These are phyloP conservation scores for Romanogobio albipinnatus DNA, from an alignment of 2,113 vertebrate genomes.

Conservation along the genomic window DNA sequence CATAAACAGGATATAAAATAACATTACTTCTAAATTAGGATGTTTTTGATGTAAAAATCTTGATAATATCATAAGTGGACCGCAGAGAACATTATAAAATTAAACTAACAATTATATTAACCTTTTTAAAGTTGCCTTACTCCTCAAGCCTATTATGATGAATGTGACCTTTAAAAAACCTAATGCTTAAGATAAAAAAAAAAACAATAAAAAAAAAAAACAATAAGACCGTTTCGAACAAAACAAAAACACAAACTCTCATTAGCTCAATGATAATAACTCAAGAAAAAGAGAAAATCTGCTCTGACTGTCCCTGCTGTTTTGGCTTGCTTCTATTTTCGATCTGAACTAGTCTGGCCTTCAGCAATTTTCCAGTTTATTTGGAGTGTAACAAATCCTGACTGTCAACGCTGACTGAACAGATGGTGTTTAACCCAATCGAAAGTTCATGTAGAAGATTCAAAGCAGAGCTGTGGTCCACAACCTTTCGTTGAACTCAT, in stretches of 20 bases:
- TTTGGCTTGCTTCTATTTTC: slow-evolving; percentile 48
- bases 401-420: slow-evolving; percentile 56
- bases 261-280: slow-evolving; percentile 29
- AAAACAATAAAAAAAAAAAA: background rate
- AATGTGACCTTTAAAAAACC: background rate
- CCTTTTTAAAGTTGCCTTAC: background rate
- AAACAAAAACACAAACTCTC: slow-evolving; percentile 26
- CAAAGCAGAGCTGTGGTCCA: slow-evolving; percentile 36
- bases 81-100: too few relatives aligned
- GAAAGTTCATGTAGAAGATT: slow-evolving; percentile 60
- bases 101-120: background rate
- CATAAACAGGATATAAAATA: too few relatives aligned
- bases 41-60: too few relatives aligned
- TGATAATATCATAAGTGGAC: too few relatives aligned
- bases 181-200: background rate
- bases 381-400: slow-evolving; percentile 61
- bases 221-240: background rate
- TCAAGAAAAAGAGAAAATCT: slow-evolving; percentile 17
- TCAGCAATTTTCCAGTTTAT: slow-evolving; percentile 58
- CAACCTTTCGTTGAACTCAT: slow-evolving; percentile 33
- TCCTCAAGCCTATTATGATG: background rate
- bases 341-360: slow-evolving; percentile 49
- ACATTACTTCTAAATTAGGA: too few relatives aligned
- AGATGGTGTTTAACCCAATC: slow-evolving; percentile 68
- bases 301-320: slow-evolving; percentile 30